Conservation (phyloP, 2,113 vertebrate species). For the Ptyas mucosa region DNA sequence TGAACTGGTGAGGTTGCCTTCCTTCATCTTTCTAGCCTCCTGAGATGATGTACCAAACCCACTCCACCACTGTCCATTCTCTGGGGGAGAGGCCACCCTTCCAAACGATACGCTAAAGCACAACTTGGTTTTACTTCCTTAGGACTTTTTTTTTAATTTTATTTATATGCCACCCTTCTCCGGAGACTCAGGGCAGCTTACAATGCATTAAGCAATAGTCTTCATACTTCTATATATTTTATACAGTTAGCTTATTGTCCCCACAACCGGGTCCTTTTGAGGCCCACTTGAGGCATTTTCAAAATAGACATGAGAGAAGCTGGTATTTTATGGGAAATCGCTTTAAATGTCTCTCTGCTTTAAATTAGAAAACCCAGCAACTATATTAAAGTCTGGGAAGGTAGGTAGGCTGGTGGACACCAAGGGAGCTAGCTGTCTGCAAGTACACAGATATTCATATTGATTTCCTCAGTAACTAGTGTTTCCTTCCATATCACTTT, state of each 20-base stretch:
- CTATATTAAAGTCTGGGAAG: background rate
- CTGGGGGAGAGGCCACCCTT: background rate
- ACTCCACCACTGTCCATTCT: background rate
- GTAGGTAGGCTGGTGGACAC: background rate
- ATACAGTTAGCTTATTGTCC: too few species aligned
- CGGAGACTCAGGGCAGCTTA: too few species aligned
- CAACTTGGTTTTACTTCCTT: background rate
- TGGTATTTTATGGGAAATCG: background rate
- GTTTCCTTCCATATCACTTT: background rate
- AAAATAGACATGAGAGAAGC: background rate
- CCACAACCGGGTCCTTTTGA: too few species aligned
- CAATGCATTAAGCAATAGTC: too few species aligned
- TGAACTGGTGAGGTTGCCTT: background rate
- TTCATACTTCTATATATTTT: too few species aligned
- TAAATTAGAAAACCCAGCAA: background rate
- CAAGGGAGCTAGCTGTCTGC: background rate
- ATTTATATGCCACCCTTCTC: too few species aligned
- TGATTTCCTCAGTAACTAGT: background rate
- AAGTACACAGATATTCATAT: background rate
- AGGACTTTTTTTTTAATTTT: background rate
- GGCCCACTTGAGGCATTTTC: background rate
- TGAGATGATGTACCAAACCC: background rate
- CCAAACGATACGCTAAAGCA: background rate
- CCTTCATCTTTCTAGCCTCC: background rate
- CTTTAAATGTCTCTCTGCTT: background rate